Base-by-base conservation (phyloP, 2,113 vertebrate species). In the Pandion haliaetus region DNA sequence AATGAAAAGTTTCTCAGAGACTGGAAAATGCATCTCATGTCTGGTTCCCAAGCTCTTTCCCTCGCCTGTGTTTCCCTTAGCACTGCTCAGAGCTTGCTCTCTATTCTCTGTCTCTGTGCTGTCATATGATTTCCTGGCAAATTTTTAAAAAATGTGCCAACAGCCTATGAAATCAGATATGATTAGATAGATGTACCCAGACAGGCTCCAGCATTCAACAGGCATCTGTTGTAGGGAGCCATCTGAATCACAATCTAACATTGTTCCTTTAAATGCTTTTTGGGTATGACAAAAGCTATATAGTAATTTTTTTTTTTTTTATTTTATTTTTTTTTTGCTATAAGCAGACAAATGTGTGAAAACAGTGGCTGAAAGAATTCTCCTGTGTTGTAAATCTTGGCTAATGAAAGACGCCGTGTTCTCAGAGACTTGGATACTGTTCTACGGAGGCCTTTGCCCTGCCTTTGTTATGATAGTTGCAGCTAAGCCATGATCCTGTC, bases 1-100 rank as follows among this genome's bases (percentile, higher is more conserved):
- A 73, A 32, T 23, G 63, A 74, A 67, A 73, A 93, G 55, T 95
- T 97, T 95, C 81, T 94, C 86, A 79, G 83, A 95, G 77, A 40
- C 76, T 85, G 62, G 57, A 90, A 94, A 95, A 76, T 62, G 42
- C 12, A 80, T 45, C 59, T 92, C 42, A 16, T 65, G 50, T 79
- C 72, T 67, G 44, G 58, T 86, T 85, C 82, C 47, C 88, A 84
- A 81, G 47, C 62, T 55, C 65, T 80, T 92, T 76, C 26, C 31
- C 34, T 91, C 3, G 1, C 50, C 26, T 76, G 34, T 81, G n/a
- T 10, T 10, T 86, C 52, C 29, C 54, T 45, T 74, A 93, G 50
- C 28, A 13, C 20, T 76, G 83, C 26, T 81, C 83, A 76, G 28
- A 70, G 55, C 11, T 84, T 90, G 47, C 38, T 73, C 63, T 79